Conservation (phyloP, 2,113 vertebrate genomes). For the Oryzias woworae region DNA sequence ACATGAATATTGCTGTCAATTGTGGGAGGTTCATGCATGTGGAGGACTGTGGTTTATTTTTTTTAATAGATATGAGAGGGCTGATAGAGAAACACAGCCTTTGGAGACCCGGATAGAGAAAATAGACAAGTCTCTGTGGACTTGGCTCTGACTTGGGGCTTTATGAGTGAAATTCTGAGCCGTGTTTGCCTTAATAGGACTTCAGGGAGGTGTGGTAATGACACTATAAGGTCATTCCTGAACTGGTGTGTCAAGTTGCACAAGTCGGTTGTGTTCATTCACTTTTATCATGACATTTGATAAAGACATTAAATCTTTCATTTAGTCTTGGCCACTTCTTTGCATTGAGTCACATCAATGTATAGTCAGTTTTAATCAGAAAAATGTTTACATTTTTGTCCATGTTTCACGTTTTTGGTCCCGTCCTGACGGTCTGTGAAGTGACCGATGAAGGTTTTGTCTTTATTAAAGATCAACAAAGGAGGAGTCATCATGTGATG, state of each 20-base stretch:
- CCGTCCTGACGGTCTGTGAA: slow-evolving; percentile 31
- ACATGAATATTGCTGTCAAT: slow-evolving; percentile 67
- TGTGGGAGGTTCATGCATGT: slow-evolving; percentile 55
- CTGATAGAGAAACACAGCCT: slow-evolving; percentile 63
- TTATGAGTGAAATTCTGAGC: slow-evolving; percentile 57
- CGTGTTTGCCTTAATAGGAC: slow-evolving; percentile 64
- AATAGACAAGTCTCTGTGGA: slow-evolving; percentile 69
- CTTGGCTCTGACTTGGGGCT: slow-evolving; percentile 58
- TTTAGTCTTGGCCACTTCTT: slow-evolving; percentile 11
- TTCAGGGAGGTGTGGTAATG: slow-evolving; percentile 56
- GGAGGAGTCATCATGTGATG: slow-evolving; percentile 80
- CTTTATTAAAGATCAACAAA: slow-evolving; percentile 75
- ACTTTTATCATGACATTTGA: slow-evolving; percentile 53
- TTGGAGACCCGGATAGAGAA: slow-evolving; percentile 60
- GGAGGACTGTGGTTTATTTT: slow-evolving; percentile 69
- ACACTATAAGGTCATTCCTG: slow-evolving; percentile 54
- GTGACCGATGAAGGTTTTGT: slow-evolving; percentile 59
- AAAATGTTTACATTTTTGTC: slow-evolving; percentile 43
- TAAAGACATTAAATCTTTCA: slow-evolving; percentile 36
- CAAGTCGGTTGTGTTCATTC: slow-evolving; percentile 59
- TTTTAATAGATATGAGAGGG: slow-evolving; percentile 63
- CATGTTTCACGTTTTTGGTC: slow-evolving; percentile 16
- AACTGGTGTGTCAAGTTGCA: slow-evolving; percentile 62
- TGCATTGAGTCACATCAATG: not conserved
- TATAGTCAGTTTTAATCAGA: not conserved